These are phyloP conservation scores for Macrosiphum euphorbiae DNA, from an alignment of 2,888 invertebrate genomes.

Conservation along the genomic window DNA sequence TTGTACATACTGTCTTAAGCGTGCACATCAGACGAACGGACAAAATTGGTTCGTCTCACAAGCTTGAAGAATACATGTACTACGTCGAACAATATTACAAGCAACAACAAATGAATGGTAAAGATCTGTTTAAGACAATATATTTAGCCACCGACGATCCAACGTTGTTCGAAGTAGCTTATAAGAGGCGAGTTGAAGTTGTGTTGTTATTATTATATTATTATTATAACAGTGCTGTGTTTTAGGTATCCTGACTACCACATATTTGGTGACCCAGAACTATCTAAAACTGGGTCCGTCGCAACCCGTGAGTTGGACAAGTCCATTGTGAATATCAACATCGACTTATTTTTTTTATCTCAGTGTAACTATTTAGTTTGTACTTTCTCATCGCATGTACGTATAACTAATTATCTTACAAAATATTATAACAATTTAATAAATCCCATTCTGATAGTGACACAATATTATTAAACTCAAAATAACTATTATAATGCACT, in stretches of 20 bases:
- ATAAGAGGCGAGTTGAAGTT: slow-evolving; percentile 69
- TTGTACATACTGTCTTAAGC: slow-evolving; percentile 71
- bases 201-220: background rate
- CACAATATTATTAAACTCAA: background rate
- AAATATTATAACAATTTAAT: background rate
- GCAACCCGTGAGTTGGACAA: slow-evolving; percentile 90
- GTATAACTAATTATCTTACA: background rate
- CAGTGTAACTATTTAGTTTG: slow-evolving; percentile 95
- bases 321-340: slow-evolving; percentile 91
- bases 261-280: slow-evolving; percentile 88
- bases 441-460: background rate
- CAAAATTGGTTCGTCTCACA: slow-evolving; percentile 95
- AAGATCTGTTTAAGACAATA: slow-evolving; percentile 76
- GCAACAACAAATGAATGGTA: slow-evolving; percentile 77
- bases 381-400: slow-evolving; percentile 97
- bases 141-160: slow-evolving; percentile 97
- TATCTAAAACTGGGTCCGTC: slow-evolving; percentile 91
- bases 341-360: slow-evolving; percentile 92
- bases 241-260: slow-evolving; percentile 85
- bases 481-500: background rate
- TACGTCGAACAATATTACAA: slow-evolving; percentile 91
- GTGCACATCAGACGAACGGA: slow-evolving; percentile 87
- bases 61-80: slow-evolving; percentile 94
- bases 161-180: slow-evolving; percentile 77
- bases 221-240: background rate